These are phyloP conservation scores for Falco peregrinus DNA, from an alignment of 2,797 vertebrate species.

Conservation along the genomic window DNA sequence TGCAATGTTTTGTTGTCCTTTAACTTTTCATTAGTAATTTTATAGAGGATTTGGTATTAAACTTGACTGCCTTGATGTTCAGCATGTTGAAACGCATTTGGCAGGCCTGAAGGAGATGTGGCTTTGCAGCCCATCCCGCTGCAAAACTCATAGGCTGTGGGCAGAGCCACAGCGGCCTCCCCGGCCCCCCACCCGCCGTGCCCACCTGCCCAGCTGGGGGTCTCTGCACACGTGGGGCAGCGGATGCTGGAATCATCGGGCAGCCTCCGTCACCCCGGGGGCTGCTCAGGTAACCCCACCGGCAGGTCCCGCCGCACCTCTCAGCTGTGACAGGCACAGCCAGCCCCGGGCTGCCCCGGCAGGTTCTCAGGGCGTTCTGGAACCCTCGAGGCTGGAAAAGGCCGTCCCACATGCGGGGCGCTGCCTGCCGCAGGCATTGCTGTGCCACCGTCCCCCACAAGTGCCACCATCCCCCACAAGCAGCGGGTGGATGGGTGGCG, in stretches of 20 bases:
- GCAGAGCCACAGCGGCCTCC: too few species aligned
- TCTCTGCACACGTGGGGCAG: background rate
- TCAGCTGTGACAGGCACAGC: background rate
- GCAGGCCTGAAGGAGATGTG: background rate
- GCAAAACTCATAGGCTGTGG: background rate
- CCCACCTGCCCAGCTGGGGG: too few species aligned
- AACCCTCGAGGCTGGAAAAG: background rate
- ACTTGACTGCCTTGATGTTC: background rate
- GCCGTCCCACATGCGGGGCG: too few species aligned
- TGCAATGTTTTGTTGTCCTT: background rate
- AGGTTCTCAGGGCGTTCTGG: background rate
- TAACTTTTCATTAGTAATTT: background rate
- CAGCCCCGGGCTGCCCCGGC: too few species aligned
- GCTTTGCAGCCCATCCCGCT: background rate
- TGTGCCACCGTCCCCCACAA: too few species aligned
- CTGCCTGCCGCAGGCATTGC: background rate
- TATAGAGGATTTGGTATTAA: background rate
- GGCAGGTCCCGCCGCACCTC: background rate
- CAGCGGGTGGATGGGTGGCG: too few species aligned
- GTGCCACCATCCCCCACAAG: too few species aligned
- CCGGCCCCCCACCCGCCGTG: too few species aligned
- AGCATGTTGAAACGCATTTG: background rate
- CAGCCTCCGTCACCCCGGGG: too few species aligned
- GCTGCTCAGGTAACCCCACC: too few species aligned
- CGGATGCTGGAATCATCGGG: too few species aligned